Evolutionary conservation across 2,888 invertebrate genomes (phyloP), one percentile per base, ranked within the genome.

Genomic region (Pelosia muscerda): DNA sequence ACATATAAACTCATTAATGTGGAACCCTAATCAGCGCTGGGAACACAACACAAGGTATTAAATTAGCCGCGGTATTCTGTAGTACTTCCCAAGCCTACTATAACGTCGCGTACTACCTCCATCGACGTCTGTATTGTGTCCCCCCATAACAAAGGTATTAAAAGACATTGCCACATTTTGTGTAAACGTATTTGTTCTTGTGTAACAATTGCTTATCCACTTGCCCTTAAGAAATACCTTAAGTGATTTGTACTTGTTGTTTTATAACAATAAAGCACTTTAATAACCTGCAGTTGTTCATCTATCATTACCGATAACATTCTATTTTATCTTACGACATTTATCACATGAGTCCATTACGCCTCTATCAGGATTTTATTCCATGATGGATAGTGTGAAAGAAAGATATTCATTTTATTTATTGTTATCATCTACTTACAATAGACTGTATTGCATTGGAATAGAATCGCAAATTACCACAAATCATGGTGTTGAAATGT

Each of bases 391-490:
- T 84, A 69, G 66, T 31, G 66, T 65, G 62, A 56, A 68, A 74
- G 75, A 84, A 83, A 80, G 82, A 82, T 74, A 66, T 71, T 63
- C 19, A 70, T 79, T 81, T 81, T 81, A 68, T 79, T 71, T 63
- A 65, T 76, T 68, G 68, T 79, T 76, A 64, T 81, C 74, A 69
- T 74, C 66, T 69, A 57, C 25, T 57, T 23, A 77, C 71, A 73
- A 82, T 79, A 69, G 58, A 23, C n/a, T 54, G 31, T 80, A 73
- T 72, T 59, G 57, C 58, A 34, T 65, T 26, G 61, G 22, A 31
- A 70, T 77, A 79, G 38, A 68, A 77, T 68, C 22, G 34, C 38
- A 69, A 70, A 69, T 79, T 61, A 64, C 42, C 57, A 58, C 56
- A 60, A 70, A 38, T 38, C n/a, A 10, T 19, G 55, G 74, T 79